These are phyloP conservation scores for Entosphenus tridentatus DNA, from an alignment of 2,113 vertebrate species.

Conservation along the genomic window DNA sequence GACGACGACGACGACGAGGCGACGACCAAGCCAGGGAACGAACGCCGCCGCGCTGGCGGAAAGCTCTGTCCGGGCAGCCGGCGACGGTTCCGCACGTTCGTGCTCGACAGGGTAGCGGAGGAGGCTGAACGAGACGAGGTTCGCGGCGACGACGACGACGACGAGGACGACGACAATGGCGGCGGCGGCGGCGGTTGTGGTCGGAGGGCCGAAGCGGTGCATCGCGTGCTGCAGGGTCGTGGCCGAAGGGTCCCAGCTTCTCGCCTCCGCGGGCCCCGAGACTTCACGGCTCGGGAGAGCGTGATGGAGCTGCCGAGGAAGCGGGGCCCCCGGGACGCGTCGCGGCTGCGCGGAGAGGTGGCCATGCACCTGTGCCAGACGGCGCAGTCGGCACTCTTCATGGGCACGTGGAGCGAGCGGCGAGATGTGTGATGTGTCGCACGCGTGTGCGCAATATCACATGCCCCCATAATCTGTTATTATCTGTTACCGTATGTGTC, in stretches of 20 bases:
- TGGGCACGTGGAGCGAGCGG: no score
- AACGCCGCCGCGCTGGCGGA: conserved; percentile 13
- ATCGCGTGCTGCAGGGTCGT: no score
- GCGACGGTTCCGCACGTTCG: conserved; percentile 8
- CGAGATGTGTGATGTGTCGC: no score
- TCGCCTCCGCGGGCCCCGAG: conserved; percentile 12
- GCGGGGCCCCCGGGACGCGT: conserved; percentile 6
- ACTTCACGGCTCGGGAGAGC: conserved; percentile 13
- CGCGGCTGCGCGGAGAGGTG: conserved; percentile 23
- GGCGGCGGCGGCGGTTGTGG: conserved; percentile 17
- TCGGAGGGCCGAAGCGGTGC: conserved; percentile 16
- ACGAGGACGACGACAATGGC: no score
- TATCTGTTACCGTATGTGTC: no score
- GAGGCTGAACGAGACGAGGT: no score
- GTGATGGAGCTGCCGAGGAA: conserved; percentile 15
- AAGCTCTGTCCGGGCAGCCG: conserved; percentile 13
- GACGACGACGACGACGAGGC: conserved; percentile 12
- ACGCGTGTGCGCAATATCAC: no score
- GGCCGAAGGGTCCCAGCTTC: no score
- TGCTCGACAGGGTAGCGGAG: no score
- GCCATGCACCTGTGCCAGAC: conserved; percentile 23
- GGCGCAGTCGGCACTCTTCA: conserved; percentile 15
- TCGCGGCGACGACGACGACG: no score
- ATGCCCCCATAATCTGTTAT: no score
- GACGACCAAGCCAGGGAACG: conserved; percentile 10